phyloP scores from a whole-genome alignment of 2,888 invertebrate genomes.

The Cosmia trapezina region DNA sequence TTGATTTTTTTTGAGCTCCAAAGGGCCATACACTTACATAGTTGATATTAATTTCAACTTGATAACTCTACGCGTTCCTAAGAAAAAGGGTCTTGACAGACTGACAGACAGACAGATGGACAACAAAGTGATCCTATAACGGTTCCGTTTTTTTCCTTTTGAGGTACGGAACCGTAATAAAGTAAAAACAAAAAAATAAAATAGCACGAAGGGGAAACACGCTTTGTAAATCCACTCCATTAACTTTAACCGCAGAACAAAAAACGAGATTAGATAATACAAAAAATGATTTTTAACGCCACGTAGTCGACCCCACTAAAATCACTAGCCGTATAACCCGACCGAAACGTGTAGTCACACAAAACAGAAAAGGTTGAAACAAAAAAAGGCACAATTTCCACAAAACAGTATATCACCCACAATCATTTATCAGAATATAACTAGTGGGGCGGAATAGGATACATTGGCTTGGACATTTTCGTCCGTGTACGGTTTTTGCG shows the following conservation, averaged over 20 bases:
- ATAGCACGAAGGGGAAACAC: neutral
- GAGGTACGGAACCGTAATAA: too few relatives aligned
- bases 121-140: too few relatives aligned
- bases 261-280: constrained; percentile 40
- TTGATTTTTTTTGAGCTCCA: too few relatives aligned
- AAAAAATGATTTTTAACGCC: constrained; percentile 52
- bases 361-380: constrained; percentile 66
- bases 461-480: constrained; percentile 83
- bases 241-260: constrained; percentile 29
- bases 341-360: constrained; percentile 64
- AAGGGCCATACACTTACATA: too few relatives aligned
- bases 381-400: constrained; percentile 72
- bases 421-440: constrained; percentile 88
- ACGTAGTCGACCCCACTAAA: constrained; percentile 45
- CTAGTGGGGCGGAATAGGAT: constrained; percentile 85
- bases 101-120: too few relatives aligned
- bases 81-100: too few relatives aligned
- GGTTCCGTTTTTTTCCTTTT: too few relatives aligned
- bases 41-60: too few relatives aligned
- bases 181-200: neutral
- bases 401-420: constrained; percentile 79
- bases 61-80: too few relatives aligned
- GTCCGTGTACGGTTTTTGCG: constrained; percentile 68
- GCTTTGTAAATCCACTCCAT: constrained; percentile 12
- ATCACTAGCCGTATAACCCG: constrained; percentile 58